phyloP scores from a whole-genome alignment of 2,797 vertebrate genomes.

The Peromyscus nudipes region DNA sequence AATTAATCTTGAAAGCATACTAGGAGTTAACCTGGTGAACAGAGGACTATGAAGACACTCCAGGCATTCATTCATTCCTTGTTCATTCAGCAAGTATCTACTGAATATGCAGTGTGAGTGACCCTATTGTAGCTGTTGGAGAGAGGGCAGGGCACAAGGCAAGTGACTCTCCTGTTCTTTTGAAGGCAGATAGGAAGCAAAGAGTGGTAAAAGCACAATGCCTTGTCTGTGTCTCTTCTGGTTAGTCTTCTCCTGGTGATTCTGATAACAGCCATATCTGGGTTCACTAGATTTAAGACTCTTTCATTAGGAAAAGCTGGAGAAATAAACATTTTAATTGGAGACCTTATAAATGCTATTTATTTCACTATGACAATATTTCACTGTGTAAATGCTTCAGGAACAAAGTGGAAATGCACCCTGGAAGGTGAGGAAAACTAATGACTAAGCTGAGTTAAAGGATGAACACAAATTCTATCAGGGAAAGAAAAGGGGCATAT shows the following conservation, averaged over 20 bases:
- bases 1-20: neutral
- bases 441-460: neutral
- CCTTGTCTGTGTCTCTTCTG: neutral
- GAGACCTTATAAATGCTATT: conserved; percentile 2
- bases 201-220: neutral
- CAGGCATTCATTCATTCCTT: neutral
- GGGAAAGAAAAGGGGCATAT: neutral
- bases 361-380: neutral
- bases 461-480: conserved; percentile 13
- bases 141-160: neutral
- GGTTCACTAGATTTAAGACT: neutral
- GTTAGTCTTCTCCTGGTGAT: neutral
- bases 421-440: conserved; percentile 4
- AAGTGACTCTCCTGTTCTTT: neutral
- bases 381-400: neutral
- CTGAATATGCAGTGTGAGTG: neutral
- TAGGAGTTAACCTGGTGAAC: neutral
- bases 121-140: neutral
- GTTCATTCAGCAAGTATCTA: neutral
- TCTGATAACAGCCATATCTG: neutral
- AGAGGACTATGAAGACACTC: neutral
- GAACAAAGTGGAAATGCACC: neutral
- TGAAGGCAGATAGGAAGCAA: neutral
- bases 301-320: neutral
- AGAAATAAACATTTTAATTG: conserved; percentile 39